These are phyloP conservation scores for Heliocidaris tuberculata DNA, from an alignment of 35 echinoderm and acorn worm species.

Conservation along the genomic window DNA sequence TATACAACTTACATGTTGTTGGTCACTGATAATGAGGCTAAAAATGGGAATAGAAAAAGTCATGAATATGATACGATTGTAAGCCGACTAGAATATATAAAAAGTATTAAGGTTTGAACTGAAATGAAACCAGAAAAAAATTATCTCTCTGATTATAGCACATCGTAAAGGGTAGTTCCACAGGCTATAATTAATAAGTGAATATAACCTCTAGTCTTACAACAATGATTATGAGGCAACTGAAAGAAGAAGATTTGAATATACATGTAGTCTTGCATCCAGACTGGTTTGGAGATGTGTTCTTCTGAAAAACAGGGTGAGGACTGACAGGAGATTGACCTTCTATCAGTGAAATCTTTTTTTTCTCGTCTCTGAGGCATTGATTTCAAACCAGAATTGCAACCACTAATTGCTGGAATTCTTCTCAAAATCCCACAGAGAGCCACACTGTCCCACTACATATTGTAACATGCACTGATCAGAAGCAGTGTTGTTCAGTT, in stretches of 20 bases:
- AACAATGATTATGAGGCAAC: not conserved
- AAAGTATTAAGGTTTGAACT: no score
- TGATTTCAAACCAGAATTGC: not conserved
- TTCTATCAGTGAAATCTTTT: not conserved
- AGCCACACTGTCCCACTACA: not conserved
- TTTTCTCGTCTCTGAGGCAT: not conserved
- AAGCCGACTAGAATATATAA: no score
- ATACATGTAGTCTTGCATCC: not conserved
- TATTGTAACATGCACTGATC: not conserved
- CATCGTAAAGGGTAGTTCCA: no score
- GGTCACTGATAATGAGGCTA: no score
- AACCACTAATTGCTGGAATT: constrained; percentile 3
- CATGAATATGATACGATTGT: no score
- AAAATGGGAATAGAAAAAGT: no score
- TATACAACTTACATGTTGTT: no score
- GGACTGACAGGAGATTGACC: not conserved
- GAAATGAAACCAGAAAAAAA: no score
- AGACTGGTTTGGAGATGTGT: not conserved
- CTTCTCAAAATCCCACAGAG: not conserved
- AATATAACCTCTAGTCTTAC: not conserved
- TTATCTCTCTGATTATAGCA: no score
- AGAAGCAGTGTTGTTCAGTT: not conserved
- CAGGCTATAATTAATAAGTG: no score
- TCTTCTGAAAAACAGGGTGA: not conserved
- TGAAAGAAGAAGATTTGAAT: not conserved